Evolutionary conservation across 1,140 invertebrate genomes (phyloP).

Genomic region (Hyposmocoma kahamanoa): DNA sequence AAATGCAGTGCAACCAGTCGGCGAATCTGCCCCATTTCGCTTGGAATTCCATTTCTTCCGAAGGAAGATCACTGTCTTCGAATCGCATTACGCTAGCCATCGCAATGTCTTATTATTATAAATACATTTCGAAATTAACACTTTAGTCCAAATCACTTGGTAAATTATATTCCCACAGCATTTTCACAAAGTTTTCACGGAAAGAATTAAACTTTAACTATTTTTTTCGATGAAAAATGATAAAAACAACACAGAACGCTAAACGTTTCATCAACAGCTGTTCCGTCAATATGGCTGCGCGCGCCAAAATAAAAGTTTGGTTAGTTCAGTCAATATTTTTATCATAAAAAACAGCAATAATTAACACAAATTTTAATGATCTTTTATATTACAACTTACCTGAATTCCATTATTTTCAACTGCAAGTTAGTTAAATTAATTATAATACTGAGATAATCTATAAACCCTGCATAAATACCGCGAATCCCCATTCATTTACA

Average conservation of each 20-base stretch:
- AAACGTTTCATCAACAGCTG: slow-evolving; percentile 52
- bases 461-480: no score
- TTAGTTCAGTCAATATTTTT: no score
- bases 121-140: slow-evolving; percentile 20
- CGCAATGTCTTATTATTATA: slow-evolving; percentile 24
- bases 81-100: slow-evolving; percentile 58
- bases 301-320: slow-evolving; percentile 58
- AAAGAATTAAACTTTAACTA: slow-evolving; percentile 15
- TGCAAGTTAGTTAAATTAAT: no score
- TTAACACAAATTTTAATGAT: no score
- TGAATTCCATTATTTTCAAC: no score
- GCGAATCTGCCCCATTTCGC: slow-evolving; percentile 78
- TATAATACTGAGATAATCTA: no score
- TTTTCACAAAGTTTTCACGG: slow-evolving; percentile 31
- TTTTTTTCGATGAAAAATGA: slow-evolving; percentile 39
- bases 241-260: slow-evolving; percentile 41
- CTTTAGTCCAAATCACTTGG: slow-evolving; percentile 11
- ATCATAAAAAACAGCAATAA: no score
- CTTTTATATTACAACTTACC: no score
- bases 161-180: slow-evolving; percentile 21
- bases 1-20: slow-evolving; percentile 97
- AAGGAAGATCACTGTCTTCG: slow-evolving; percentile 45
- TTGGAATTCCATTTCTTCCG: slow-evolving; percentile 51
- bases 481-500: no score
- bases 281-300: slow-evolving; percentile 62